These are phyloP conservation scores for Machimus atricapillus DNA, from an alignment of 2,888 invertebrate genomes.

Conservation along the genomic window DNA sequence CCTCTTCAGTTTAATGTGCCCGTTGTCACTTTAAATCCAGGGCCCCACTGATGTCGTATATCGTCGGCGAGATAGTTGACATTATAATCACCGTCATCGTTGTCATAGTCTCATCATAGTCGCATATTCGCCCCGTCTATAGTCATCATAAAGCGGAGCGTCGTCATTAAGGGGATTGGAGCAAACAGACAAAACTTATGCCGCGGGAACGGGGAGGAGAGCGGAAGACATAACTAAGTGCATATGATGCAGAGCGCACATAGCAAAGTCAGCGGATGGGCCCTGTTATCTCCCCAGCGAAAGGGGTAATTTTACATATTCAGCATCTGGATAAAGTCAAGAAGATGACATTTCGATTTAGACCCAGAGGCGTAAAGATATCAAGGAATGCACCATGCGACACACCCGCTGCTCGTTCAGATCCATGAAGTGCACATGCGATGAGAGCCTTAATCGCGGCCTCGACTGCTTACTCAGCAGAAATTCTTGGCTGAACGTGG, in stretches of 20 bases:
- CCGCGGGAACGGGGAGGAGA: not conserved
- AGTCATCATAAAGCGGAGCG: constrained; percentile 4
- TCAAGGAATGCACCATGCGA: not conserved
- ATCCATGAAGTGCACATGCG: not conserved
- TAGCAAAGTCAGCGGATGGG: not conserved
- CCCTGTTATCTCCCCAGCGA: not conserved
- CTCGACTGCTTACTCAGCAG: not conserved
- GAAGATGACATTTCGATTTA: not conserved
- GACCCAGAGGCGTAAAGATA: not conserved
- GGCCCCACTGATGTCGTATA: not conserved
- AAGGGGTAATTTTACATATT: constrained; percentile 9
- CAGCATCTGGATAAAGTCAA: not conserved
- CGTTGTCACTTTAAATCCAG: constrained; percentile 28
- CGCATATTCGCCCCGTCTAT: not conserved
- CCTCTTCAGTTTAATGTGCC: constrained; percentile 26
- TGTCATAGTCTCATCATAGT: not conserved
- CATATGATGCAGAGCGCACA: not conserved
- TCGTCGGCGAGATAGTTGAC: constrained; percentile 8
- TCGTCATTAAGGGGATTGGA: constrained; percentile 25
- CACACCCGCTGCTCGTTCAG: not conserved
- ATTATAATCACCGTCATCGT: constrained; percentile 22
- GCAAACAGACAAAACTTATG: constrained; percentile 4
- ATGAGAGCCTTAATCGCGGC: not conserved
- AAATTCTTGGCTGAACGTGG: not conserved
- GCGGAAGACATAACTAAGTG: not conserved